Conservation (phyloP, 2,113 vertebrate genomes). For the Vicugna pacos region DNA sequence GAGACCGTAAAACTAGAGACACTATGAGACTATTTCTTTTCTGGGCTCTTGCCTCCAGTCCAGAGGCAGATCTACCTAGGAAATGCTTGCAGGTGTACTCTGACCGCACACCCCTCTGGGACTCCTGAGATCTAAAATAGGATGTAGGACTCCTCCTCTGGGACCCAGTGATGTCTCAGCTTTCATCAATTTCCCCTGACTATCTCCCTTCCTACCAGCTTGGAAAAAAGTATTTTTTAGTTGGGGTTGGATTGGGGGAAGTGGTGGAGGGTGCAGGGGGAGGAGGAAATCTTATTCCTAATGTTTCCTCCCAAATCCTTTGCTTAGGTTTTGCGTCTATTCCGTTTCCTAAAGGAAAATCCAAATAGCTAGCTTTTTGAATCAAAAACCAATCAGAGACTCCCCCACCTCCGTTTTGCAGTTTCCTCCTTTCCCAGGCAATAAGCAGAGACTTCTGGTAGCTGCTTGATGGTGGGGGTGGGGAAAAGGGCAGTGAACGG, state of each 20-base stretch:
- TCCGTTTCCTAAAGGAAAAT: background rate
- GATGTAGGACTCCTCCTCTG: background rate
- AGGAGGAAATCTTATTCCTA: background rate
- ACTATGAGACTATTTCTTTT: background rate
- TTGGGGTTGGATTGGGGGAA: background rate
- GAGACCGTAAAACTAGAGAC: background rate
- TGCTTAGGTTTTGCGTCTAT: background rate
- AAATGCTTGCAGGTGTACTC: background rate
- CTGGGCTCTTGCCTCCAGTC: background rate
- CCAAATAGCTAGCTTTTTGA: conserved; percentile 4
- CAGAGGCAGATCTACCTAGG: background rate
- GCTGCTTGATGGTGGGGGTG: background rate
- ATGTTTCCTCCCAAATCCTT: background rate
- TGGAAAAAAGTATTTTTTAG: background rate
- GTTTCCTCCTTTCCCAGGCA: background rate
- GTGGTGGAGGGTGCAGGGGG: background rate
- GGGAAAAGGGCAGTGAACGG: background rate
- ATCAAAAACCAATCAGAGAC: background rate
- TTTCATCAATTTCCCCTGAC: background rate
- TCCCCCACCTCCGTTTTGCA: background rate
- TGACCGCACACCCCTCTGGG: background rate
- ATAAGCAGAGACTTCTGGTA: background rate
- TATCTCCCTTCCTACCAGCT: background rate
- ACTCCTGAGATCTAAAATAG: background rate
- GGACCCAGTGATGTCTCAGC: background rate